A percentile compares a stretch with the other conserved stretches of the same genome.
Evolutionary conservation across 2,888 invertebrate species (phyloP).

Genomic region (Tenthredo livida): DNA sequence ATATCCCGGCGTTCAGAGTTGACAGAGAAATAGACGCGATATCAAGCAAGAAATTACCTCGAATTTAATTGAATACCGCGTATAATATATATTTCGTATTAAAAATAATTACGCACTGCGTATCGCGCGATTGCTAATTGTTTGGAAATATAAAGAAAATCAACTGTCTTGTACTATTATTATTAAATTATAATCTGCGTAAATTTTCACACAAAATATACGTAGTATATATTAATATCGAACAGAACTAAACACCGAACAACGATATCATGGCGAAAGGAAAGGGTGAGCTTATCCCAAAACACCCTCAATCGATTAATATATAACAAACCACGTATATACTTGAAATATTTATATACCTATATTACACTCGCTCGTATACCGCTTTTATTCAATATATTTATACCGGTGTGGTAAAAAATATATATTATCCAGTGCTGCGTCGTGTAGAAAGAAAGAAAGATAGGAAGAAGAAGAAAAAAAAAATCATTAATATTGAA

Average conservation of each 20-base stretch:
- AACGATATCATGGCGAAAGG: constrained; percentile 64
- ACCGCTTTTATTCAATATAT: background rate
- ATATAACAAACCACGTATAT: constrained; percentile 1
- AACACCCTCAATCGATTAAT: background rate
- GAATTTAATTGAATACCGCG: background rate
- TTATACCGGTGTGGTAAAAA: background rate
- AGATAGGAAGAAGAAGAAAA: background rate
- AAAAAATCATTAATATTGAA: constrained; percentile 49
- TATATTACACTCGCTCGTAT: background rate
- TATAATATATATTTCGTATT: background rate
- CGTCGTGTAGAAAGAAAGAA: too few species aligned
- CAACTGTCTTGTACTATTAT: background rate
- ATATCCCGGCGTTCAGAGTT: background rate
- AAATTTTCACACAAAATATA: background rate
- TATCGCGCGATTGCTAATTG: background rate
- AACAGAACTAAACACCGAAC: constrained; percentile 42
- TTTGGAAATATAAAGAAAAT: background rate
- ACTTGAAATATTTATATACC: background rate
- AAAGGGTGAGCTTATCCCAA: constrained; percentile 63
- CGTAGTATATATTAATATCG: background rate
- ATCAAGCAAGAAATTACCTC: background rate
- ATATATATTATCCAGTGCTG: background rate
- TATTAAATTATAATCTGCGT: background rate
- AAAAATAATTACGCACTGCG: background rate
- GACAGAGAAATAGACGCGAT: background rate